A percentile compares a stretch with the other conserved stretches of the same genome.
Conservation (phyloP, 2,113 vertebrate species). For the Myiagra hebetior region DNA sequence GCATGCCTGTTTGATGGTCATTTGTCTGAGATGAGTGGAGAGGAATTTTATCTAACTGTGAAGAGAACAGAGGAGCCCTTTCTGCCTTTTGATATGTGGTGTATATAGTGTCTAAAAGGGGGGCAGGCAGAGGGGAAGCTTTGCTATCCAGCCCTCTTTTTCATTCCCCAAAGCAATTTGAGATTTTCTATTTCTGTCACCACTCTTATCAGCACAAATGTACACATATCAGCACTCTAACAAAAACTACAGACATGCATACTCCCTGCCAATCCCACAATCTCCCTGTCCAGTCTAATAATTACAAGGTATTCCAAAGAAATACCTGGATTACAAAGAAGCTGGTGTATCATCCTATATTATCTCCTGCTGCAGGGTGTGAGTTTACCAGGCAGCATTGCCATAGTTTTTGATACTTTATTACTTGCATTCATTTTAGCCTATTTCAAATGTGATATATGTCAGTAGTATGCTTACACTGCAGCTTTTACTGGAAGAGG, state of each 20-base stretch:
- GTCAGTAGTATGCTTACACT: constrained; percentile 28
- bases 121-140: not conserved
- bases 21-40: constrained; percentile 36
- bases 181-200: constrained; percentile 68
- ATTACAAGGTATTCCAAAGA: constrained; percentile 47
- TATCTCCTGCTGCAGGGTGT: constrained; percentile 37
- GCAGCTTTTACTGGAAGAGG: constrained; percentile 44
- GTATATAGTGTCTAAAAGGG: not conserved
- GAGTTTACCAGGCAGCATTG: not conserved
- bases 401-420: constrained; percentile 12
- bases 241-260: not conserved
- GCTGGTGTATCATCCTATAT: not conserved
- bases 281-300: constrained; percentile 25
- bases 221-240: constrained; percentile 39
- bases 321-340: constrained; percentile 53
- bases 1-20: not conserved
- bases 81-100: constrained; percentile 32
- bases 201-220: constrained; percentile 51
- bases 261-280: not conserved
- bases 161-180: constrained; percentile 40
- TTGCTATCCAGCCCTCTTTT: constrained; percentile 18
- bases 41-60: not conserved
- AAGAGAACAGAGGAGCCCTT: constrained; percentile 19
- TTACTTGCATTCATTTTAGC: constrained; percentile 21
- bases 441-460: constrained; percentile 9